Conservation (phyloP, 2,888 invertebrate species). For the Oscheius myriophilus region DNA sequence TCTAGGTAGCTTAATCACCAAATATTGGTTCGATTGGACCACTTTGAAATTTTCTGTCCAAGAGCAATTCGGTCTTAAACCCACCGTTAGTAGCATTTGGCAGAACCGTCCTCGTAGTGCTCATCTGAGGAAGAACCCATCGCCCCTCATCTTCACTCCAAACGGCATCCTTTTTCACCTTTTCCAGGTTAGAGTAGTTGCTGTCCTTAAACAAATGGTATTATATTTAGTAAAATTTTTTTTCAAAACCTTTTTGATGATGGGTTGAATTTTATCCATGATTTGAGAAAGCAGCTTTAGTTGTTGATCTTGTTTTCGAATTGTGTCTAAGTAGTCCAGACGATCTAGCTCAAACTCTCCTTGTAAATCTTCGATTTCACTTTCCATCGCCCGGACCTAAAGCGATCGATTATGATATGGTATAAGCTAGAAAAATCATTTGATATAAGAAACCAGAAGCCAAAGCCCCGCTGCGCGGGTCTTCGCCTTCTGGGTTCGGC, state of each 20-base stretch:
- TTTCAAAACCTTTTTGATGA: constrained; percentile 72
- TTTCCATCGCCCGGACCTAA: constrained; percentile 78
- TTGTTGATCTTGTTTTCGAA: constrained; percentile 80
- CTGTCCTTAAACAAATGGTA: constrained; percentile 35
- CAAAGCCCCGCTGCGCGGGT: no score
- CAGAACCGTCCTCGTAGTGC: constrained; percentile 78
- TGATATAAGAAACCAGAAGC: no score
- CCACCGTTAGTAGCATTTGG: constrained; percentile 75
- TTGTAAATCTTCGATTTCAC: constrained; percentile 82
- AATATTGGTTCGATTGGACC: no score
- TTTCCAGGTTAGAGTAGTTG: constrained; percentile 77
- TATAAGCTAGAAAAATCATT: no score
- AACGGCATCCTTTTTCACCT: constrained; percentile 78
- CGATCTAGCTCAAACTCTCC: constrained; percentile 84
- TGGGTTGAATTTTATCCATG: constrained; percentile 76
- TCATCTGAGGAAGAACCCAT: constrained; percentile 77
- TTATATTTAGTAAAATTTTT: neutral
- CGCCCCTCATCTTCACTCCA: constrained; percentile 82
- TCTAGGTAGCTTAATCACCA: no score
- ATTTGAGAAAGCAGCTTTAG: constrained; percentile 77
- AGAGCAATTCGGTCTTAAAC: no score
- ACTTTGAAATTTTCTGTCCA: no score
- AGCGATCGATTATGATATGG: no score
- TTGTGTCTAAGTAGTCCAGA: constrained; percentile 85
- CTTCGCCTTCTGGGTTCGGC: no score